Percentiles rank a stretch among this genome's conserved stretches.
These are phyloP conservation scores for Chelonoidis abingdonii DNA, from an alignment of 2,113 vertebrate species.

Conservation along the genomic window DNA sequence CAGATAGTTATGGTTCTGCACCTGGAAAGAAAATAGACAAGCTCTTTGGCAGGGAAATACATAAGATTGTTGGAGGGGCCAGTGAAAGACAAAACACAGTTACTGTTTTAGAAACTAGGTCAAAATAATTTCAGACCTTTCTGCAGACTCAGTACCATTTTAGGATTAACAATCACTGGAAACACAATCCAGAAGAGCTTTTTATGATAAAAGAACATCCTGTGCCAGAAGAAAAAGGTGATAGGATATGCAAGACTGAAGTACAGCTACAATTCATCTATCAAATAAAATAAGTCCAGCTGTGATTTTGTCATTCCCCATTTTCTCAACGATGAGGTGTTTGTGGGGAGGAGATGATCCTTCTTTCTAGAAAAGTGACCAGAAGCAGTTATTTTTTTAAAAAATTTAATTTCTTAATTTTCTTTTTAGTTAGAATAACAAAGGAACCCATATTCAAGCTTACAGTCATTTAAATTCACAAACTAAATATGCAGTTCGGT, in stretches of 20 bases:
- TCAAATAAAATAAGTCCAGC: background rate
- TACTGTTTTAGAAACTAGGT: constrained; percentile 38
- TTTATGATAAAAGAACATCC: background rate
- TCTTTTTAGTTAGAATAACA: background rate
- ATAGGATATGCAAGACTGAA: background rate
- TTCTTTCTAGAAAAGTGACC: background rate
- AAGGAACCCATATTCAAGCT: background rate
- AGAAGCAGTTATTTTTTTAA: background rate
- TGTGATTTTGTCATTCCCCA: background rate
- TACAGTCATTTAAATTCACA: background rate
- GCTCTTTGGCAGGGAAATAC: constrained; percentile 37
- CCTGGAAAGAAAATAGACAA: constrained; percentile 40
- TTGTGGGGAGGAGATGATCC: background rate
- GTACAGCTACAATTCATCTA: background rate
- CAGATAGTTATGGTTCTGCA: constrained; percentile 36
- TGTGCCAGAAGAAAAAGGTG: background rate
- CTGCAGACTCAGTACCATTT: background rate
- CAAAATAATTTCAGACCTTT: constrained; percentile 14
- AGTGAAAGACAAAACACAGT: constrained; percentile 9
- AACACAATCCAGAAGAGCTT: constrained; percentile 9
- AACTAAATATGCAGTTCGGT: background rate
- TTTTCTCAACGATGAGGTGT: background rate
- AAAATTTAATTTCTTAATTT: background rate
- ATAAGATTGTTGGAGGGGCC: constrained; percentile 18
- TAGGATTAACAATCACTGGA: constrained; percentile 8